A percentile compares a stretch with the other conserved stretches of the same genome.
Evolutionary conservation across 53 echinoderm and acorn worm species (phyloP).

Genomic region (Holothuria leucospilota): DNA sequence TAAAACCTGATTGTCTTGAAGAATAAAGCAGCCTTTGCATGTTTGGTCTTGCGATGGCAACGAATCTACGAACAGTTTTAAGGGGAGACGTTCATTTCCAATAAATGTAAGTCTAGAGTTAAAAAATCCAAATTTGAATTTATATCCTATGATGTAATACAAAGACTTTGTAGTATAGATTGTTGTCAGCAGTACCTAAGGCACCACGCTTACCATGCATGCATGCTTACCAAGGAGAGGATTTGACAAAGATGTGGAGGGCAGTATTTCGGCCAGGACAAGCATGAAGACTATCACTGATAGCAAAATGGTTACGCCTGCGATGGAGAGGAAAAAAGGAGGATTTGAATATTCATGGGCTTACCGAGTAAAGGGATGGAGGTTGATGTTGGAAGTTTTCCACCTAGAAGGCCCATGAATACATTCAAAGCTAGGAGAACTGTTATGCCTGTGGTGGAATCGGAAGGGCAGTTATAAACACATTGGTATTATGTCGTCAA

Average conservation of each 20-base stretch:
- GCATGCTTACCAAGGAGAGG: slow-evolving; percentile 88
- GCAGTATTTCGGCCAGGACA: slow-evolving; percentile 88
- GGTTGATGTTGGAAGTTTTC: slow-evolving; percentile 85
- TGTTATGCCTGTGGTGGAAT: slow-evolving; percentile 79
- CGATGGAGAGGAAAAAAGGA: slow-evolving; percentile 45
- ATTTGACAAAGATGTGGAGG: slow-evolving; percentile 84
- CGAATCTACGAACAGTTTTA: no score
- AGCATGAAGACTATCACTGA: slow-evolving; percentile 97
- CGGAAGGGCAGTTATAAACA: slow-evolving; percentile 13
- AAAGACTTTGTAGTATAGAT: no score
- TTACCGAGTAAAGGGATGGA: slow-evolving; percentile 93
- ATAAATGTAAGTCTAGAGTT: no score
- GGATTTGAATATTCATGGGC: slow-evolving; percentile 49
- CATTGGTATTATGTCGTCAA: no score
- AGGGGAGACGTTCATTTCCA: no score
- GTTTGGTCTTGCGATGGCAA: no score
- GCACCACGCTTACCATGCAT: slow-evolving; percentile 42
- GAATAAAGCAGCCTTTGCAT: no score
- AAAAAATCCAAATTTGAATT: no score
- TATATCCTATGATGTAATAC: no score
- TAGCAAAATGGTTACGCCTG: slow-evolving; percentile 94
- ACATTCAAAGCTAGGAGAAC: slow-evolving; percentile 92
- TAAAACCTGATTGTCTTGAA: no score
- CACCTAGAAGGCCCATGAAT: slow-evolving; percentile 88
- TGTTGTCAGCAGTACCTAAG: no score